Percentiles rank a stretch among this genome's conserved stretches.
Evolutionary conservation across 2,797 vertebrate genomes (phyloP).

Genomic region (Eremophila alpestris): DNA sequence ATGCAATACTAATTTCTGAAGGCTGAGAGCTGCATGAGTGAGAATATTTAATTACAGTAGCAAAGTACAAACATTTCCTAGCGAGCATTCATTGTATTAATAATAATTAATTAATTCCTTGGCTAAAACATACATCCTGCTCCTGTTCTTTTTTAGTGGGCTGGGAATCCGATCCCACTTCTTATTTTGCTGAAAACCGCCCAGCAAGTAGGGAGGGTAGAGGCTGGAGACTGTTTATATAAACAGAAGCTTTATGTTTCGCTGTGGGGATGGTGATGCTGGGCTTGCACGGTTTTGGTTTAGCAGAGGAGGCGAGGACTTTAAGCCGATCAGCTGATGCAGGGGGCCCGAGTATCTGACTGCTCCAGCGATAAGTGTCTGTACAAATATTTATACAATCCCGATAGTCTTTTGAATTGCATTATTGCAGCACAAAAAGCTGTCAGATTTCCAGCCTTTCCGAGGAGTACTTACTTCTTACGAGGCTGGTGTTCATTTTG

Average conservation of each 20-base stretch:
- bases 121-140: background rate
- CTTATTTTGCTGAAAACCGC: conserved; percentile 11
- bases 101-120: conserved; percentile 56
- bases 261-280: background rate
- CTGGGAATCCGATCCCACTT: background rate
- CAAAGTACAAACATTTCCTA: background rate
- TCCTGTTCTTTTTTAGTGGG: background rate
- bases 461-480: background rate
- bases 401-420: conserved; percentile 63
- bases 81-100: background rate
- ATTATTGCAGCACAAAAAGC: conserved; percentile 55
- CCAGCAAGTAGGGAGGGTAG: background rate
- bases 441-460: conserved; percentile 62
- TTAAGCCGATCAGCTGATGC: conserved; percentile 31
- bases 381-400: conserved; percentile 76
- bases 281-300: conserved; percentile 21
- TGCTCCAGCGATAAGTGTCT: conserved; percentile 69
- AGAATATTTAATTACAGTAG: conserved; percentile 39
- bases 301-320: conserved; percentile 2
- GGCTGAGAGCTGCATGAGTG: background rate
- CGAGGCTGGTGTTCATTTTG: background rate
- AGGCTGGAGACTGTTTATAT: background rate
- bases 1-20: background rate
- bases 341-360: conserved; percentile 49
- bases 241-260: conserved; percentile 51